phyloP scores from a whole-genome alignment of 2,113 vertebrate genomes.

The Ramphastos sulfuratus region DNA sequence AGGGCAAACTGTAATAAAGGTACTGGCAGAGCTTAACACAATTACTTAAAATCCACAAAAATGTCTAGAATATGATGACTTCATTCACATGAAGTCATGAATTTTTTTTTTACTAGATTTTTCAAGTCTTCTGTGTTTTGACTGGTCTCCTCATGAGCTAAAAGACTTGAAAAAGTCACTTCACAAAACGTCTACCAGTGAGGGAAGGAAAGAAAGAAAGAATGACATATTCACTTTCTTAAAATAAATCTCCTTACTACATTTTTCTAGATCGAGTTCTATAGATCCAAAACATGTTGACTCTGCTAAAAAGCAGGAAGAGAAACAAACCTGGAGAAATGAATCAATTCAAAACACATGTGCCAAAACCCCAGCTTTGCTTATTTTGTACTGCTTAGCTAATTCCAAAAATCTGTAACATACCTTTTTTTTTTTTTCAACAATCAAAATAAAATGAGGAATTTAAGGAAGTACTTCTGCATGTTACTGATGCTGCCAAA shows the following conservation, averaged over 20 bases:
- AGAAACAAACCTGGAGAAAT: neutral
- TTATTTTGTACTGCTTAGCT: neutral
- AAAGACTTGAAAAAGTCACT: neutral
- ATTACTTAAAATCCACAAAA: neutral
- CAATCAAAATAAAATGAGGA: neutral
- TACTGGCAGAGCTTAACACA: rapidly evolving
- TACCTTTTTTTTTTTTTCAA: neutral
- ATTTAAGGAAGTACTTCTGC: neutral
- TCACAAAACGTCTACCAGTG: neutral
- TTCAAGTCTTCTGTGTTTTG: neutral
- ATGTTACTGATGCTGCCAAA: neutral
- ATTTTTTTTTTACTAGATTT: neutral
- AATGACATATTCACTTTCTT: neutral
- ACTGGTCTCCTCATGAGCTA: neutral
- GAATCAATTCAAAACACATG: neutral
- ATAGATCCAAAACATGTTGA: neutral
- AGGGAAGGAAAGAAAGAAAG: neutral
- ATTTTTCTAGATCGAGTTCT: neutral
- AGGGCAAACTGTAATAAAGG: neutral
- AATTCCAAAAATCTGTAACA: neutral
- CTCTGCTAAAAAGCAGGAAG: neutral
- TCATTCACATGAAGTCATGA: neutral
- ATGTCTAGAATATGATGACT: neutral
- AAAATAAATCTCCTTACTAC: neutral
- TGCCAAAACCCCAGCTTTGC: neutral